Conservation (phyloP, 2,113 vertebrate genomes). For the Chamaetylas fuelleborni region DNA sequence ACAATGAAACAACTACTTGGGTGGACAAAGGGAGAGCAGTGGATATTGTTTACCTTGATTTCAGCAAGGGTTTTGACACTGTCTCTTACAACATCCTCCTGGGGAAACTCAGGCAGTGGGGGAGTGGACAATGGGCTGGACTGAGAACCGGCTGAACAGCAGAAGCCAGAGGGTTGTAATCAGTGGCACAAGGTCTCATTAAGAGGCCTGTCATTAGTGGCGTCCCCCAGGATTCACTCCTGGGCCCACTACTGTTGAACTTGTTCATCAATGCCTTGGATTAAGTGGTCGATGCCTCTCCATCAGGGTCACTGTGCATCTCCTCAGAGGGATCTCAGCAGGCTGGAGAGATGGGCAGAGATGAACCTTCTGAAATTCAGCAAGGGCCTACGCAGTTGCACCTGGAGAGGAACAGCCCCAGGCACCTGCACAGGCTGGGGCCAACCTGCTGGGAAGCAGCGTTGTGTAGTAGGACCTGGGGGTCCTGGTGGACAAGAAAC, state of each 20-base stretch:
- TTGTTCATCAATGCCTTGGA: background rate
- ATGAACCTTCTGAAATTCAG: background rate
- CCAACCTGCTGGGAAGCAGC: background rate
- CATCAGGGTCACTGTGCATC: background rate
- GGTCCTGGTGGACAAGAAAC: background rate
- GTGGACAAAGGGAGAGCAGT: background rate
- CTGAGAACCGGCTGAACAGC: background rate
- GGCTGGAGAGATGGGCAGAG: background rate
- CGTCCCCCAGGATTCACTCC: background rate
- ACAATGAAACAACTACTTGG: background rate
- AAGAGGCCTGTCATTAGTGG: background rate
- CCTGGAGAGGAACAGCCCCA: background rate
- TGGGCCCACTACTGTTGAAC: background rate
- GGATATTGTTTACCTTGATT: background rate
- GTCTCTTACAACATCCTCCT: background rate
- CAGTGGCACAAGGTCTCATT: background rate
- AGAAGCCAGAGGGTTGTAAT: background rate
- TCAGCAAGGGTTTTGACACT: background rate
- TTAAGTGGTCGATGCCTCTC: background rate
- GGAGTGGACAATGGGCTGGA: background rate
- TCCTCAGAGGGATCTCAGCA: background rate
- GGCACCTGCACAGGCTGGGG: background rate
- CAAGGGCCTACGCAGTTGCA: background rate
- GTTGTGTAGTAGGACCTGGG: background rate
- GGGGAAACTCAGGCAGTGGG: background rate